Evolutionary conservation across 2,113 vertebrate genomes (phyloP), one percentile per base, ranked within the genome.

Genomic region (Trinectes maculatus): DNA sequence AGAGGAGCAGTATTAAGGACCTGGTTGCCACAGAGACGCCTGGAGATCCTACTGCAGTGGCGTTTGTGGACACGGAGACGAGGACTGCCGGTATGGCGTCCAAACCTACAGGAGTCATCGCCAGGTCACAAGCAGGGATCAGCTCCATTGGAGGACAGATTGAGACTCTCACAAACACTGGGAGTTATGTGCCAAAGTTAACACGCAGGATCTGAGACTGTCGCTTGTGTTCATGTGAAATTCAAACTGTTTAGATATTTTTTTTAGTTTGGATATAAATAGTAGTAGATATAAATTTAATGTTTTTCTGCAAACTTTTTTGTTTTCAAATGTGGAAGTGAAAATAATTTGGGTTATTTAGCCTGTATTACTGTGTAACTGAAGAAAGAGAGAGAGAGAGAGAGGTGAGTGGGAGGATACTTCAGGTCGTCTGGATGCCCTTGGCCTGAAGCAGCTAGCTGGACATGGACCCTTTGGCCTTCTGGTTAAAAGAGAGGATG

Each of bases 1-100:
- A 92, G 22, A 92, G 37, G 10, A 96, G 66, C 42, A 96, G 66
- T 33, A 96, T 72, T 0, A 98, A 55, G 1, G 89, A 89, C 36
- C 94, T 84, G 0, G 91, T 93, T 43, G 92, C 91, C 18, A 79
- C 7, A 0, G 84, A 82, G 76, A 82, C 46, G 2, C 24, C 77
- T 4, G 66, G 28, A 0, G 62, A 57, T 13, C 28, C 42, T 2
- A 21, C 31, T 0, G 68, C 85, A 15, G 92, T 95, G 80, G 91
- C 60, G 16, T 96, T 96, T 19, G 65, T 89, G 5, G 89, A 83
- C 57, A 70, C 12, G 0, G 87, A 82, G 3, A 90, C 89, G 63
- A 91, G 80, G 74, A 95, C 91, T 86, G 87, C 62, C 36, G 88
- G 22, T 59, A 88, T 87, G 25, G 87, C 58, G 1, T 55, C 83